Percentiles rank a stretch among this genome's conserved stretches.
phyloP scores from a whole-genome alignment of 2,888 invertebrate genomes.

The Mesorhabditis spiculigera region DNA sequence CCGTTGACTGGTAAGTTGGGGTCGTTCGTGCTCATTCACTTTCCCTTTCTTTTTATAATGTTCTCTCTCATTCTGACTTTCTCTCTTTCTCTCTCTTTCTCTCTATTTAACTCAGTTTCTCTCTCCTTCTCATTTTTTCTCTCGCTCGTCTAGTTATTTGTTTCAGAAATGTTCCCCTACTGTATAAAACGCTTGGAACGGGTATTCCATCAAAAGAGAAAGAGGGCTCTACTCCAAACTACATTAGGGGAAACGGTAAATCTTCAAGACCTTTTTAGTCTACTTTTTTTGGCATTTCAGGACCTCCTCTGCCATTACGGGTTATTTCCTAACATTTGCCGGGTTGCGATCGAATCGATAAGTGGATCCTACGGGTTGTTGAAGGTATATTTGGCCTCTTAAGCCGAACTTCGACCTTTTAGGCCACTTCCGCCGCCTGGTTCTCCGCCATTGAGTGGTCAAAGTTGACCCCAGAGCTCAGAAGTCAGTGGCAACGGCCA shows the following conservation, averaged over 20 bases:
- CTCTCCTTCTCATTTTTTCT: too few species aligned
- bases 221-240: slow-evolving; percentile 14
- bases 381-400: neutral
- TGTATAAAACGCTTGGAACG: slow-evolving; percentile 5
- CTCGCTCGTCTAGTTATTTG: neutral
- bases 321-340: neutral
- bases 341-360: neutral
- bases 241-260: slow-evolving; percentile 9
- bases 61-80: too few species aligned
- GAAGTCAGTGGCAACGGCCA: slow-evolving; percentile 6
- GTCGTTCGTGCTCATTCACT: too few species aligned
- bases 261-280: neutral
- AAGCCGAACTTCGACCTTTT: slow-evolving; percentile 5
- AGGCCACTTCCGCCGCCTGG: slow-evolving; percentile 30
- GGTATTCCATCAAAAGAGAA: slow-evolving; percentile 16
- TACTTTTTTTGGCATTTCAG: slow-evolving; percentile 13
- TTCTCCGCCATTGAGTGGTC: slow-evolving; percentile 27
- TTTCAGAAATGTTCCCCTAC: slow-evolving; percentile 7
- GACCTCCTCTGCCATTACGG: neutral
- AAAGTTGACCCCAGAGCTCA: slow-evolving; percentile 6
- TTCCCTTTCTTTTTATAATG: too few species aligned
- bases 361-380: neutral
- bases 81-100: too few species aligned
- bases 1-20: too few species aligned
- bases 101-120: too few species aligned